Evolutionary conservation across 2,888 invertebrate genomes (phyloP), one percentile per base, ranked within the genome.

Genomic region (Glaucopsyche alexis): DNA sequence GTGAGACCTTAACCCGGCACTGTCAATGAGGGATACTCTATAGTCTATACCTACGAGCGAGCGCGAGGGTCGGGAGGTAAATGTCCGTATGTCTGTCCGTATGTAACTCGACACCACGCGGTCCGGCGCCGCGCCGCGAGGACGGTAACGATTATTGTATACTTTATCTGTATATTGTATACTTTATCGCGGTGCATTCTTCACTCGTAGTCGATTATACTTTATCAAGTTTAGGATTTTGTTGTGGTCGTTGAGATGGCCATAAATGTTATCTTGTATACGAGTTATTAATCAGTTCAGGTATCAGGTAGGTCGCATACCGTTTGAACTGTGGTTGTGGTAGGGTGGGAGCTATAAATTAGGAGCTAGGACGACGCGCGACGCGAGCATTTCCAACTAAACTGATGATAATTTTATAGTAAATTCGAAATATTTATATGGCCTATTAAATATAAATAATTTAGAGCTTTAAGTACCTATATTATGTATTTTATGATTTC

Each of bases 261-360:
- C 38, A 13, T 60, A 60, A 60, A 60, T 60, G 60, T 60, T 60
- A 38, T 60, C 60, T 60, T 13, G 60, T 60, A 38, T 13, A 60
- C 29, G 38, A 60, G 60, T 38, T 60, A 60, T 60, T 38, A 60
- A 60, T 60, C 60, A 29, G 60, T 29, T 29, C 29, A 13, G 29
- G 7, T 29, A 16, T 60, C 29, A 13, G n/a, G n/a, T n/a, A n/a
- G n/a, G n/a, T 60, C 60, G 29, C n/a, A n/a, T n/a, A n/a, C 29
- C 42, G 42, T 40, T 40, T 40, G 6, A 40, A 40, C 42, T 42
- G 7, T 3, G 47, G 47, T 47, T 9, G 47, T 47, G 47, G 29
- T 29, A 2, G 2, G 29, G 29, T 29, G 42, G 8, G 3, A 42
- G 7, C 42, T 42, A 42, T 42, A 42, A 42, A 42, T 8, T 7